phyloP scores from a whole-genome alignment of 2,113 vertebrate genomes.

The Aptenodytes forsteri region DNA sequence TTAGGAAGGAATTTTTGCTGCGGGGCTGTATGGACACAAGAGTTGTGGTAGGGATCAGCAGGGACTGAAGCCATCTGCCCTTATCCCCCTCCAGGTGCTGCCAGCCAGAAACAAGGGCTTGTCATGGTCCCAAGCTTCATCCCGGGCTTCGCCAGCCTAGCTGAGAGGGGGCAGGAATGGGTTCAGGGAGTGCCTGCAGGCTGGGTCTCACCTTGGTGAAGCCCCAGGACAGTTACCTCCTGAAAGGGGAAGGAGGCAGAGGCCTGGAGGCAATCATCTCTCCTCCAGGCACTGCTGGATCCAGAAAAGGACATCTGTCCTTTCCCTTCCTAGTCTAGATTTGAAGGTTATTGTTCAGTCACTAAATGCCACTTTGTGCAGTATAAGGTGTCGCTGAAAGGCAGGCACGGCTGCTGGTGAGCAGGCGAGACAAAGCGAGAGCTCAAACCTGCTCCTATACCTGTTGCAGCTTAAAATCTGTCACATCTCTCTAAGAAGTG shows the following conservation, averaged over 20 bases:
- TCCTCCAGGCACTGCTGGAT: background rate
- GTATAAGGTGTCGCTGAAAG: background rate
- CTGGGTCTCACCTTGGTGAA: background rate
- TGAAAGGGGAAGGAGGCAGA: background rate
- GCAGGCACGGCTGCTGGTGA: background rate
- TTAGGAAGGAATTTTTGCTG: background rate
- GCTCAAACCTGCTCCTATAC: background rate
- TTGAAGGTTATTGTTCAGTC: background rate
- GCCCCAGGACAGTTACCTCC: background rate
- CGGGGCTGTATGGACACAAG: background rate
- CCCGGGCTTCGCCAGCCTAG: background rate
- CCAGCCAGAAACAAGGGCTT: background rate
- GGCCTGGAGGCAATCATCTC: no score
- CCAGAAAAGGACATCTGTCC: no score
- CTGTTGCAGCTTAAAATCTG: background rate
- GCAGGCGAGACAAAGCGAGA: accelerated
- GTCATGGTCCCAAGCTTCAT: background rate
- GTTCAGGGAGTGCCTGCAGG: background rate
- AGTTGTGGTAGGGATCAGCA: background rate
- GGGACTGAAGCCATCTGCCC: background rate
- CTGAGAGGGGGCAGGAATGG: background rate
- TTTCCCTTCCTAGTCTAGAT: no score
- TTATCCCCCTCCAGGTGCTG: background rate
- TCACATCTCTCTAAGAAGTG: background rate
- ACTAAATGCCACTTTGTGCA: background rate